phyloP scores from a whole-genome alignment of 2,797 vertebrate genomes.

The Aulostomus chinensis region DNA sequence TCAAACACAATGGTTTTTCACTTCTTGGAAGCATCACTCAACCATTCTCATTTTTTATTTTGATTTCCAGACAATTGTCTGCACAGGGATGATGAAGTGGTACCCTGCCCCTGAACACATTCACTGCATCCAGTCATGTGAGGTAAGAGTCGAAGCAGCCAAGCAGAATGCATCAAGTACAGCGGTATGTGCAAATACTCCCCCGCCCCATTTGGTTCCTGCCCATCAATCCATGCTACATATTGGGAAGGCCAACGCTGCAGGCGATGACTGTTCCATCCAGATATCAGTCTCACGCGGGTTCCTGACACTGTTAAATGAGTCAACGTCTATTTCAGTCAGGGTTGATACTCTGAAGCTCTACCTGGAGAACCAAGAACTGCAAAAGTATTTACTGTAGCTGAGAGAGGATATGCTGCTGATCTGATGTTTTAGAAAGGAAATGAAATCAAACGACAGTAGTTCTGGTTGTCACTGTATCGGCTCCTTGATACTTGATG shows the following conservation, averaged over 20 bases:
- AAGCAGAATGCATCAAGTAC: constrained; percentile 7
- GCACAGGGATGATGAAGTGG: constrained; percentile 91
- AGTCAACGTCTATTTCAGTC: constrained; percentile 28
- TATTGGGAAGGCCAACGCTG: not conserved
- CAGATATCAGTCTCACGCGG: constrained; percentile 18
- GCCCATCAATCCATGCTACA: not conserved
- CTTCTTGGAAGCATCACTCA: too few relatives aligned
- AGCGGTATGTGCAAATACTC: constrained; percentile 2
- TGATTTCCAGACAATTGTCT: constrained; percentile 86
- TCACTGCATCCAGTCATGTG: constrained; percentile 93
- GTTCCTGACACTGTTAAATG: constrained; percentile 6
- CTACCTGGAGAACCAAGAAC: constrained; percentile 9
- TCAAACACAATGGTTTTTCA: too few relatives aligned
- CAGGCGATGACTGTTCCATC: constrained; percentile 1
- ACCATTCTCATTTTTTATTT: constrained; percentile 44
- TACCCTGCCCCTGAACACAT: constrained; percentile 86
- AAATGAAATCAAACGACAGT: too few relatives aligned
- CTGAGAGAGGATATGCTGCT: not conserved
- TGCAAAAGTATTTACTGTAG: constrained; percentile 9
- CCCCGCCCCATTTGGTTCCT: not conserved
- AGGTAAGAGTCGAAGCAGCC: constrained; percentile 83
- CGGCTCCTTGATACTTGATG: too few relatives aligned
- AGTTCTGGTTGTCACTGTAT: too few relatives aligned
- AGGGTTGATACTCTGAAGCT: constrained; percentile 11
- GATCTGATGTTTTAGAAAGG: constrained; percentile 5